A percentile compares a stretch with the other conserved stretches of the same genome.
These are phyloP conservation scores for Takifugu bimaculatus DNA, from an alignment of 2,113 vertebrate genomes.

Conservation along the genomic window DNA sequence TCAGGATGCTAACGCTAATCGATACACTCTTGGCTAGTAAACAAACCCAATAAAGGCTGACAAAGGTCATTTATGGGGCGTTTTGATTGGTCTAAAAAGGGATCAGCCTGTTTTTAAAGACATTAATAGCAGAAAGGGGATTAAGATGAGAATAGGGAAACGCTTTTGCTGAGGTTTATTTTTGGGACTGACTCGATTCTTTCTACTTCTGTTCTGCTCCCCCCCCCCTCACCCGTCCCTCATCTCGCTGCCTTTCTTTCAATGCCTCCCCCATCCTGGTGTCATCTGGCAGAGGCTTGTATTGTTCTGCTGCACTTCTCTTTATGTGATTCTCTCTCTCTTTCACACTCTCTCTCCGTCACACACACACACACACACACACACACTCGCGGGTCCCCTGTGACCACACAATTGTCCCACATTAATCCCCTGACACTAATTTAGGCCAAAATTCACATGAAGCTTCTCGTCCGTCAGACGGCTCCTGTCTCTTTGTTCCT, in stretches of 20 bases:
- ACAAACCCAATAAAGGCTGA: too few relatives aligned
- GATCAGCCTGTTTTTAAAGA: too few relatives aligned
- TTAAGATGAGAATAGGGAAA: not conserved
- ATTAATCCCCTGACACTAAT: slow-evolving; percentile 55
- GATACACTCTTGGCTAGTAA: too few relatives aligned
- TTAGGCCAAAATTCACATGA: slow-evolving; percentile 53
- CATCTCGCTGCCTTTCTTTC: slow-evolving; percentile 3
- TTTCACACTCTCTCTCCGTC: too few relatives aligned
- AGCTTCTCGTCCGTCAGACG: slow-evolving; percentile 6
- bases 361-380: slow-evolving; percentile 18
- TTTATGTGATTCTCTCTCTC: slow-evolving; percentile 29
- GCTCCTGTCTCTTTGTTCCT: slow-evolving; percentile 37
- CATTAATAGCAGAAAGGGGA: too few relatives aligned
- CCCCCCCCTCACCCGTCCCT: not conserved
- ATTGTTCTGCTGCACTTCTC: slow-evolving; percentile 62
- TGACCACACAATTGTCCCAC: slow-evolving; percentile 45
- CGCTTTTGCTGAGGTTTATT: slow-evolving; percentile 46
- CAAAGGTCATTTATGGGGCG: too few relatives aligned
- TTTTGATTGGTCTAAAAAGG: too few relatives aligned
- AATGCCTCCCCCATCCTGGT: slow-evolving; percentile 12
- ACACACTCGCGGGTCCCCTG: slow-evolving; percentile 29
- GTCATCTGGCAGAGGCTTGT: slow-evolving; percentile 53
- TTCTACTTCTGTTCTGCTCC: not conserved
- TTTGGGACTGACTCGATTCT: slow-evolving; percentile 37
- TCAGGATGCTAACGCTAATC: not conserved